Evolutionary conservation across 2,113 vertebrate species (phyloP), one percentile per base, ranked within the genome.

Genomic region (Brienomyrus longianalis): DNA sequence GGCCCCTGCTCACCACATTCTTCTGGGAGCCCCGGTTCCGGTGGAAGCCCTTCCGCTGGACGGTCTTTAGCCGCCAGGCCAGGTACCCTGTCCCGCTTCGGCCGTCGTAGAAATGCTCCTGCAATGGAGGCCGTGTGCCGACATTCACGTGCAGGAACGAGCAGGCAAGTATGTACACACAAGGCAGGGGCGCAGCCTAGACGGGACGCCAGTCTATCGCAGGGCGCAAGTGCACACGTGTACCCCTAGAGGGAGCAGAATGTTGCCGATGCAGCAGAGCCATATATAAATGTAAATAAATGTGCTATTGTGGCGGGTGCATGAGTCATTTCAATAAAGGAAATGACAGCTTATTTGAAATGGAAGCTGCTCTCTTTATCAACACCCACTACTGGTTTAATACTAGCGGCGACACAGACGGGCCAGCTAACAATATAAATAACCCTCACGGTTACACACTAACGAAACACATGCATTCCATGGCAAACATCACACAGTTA

Each of bases 31-130:
- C 89, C 21, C 89, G 74, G 52, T 8, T 62, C 80, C 89, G 35
- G 39, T 83, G 89, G 54, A 89, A 59, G 5, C 85, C 90, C 59
- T 90, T 90, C 13, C 90, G 74, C 56, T 91, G 89, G 50, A 92
- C 80, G 7, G 90, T 90, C 88, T 92, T 90, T 23, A 92, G 84
- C 13, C 87, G 89, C 91, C 90, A 92, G 45, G 90, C 91, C 87
- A 91, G 90, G 59, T 91, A 92, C n/a, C 90, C 91, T 4, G 90
- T 90, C 23, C 88, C 89, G 56, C 85, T 90, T 35, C 91, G 70
- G 8, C 74, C 47, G n/a, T 91, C 91, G 54, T 92, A 91, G 62
- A 91, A 92, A 19, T 92, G 91, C 66, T 91, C 90, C 91, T 92
- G 52, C 52, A 17, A 62, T 1, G 45, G 11, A 80, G 35, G 74